Conservation (phyloP, 1,140 invertebrate genomes). For the Drosophila parabipectinata region DNA sequence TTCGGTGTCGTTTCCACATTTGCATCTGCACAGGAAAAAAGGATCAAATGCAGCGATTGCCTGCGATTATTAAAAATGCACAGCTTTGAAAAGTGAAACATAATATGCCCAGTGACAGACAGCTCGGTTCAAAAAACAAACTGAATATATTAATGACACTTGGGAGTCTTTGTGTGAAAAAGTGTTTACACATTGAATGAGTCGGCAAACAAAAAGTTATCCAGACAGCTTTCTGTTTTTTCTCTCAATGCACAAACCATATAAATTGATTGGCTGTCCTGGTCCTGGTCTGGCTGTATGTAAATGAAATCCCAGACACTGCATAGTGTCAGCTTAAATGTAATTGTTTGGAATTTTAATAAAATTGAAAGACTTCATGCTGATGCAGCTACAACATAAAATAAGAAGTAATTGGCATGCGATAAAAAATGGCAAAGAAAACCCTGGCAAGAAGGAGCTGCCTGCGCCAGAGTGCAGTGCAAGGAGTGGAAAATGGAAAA, state of each 20-base stretch:
- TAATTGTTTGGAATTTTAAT: constrained; percentile 66
- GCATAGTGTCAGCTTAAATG: constrained; percentile 55
- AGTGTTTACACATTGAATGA: background rate
- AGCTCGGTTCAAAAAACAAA: background rate
- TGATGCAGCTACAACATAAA: constrained; percentile 41
- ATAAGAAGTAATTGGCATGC: constrained; percentile 79
- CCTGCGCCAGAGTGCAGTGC: background rate
- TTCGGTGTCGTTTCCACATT: background rate
- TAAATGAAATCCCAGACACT: constrained; percentile 33
- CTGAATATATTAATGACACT: background rate
- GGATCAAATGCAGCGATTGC: no score
- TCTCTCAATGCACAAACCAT: constrained; percentile 9
- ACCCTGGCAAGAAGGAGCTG: constrained; percentile 24
- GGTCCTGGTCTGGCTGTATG: constrained; percentile 19
- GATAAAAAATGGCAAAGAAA: constrained; percentile 60
- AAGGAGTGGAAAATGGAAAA: constrained; percentile 26
- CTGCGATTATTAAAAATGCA: no score
- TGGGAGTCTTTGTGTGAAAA: background rate
- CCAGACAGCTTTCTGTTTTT: background rate
- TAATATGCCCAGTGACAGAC: background rate
- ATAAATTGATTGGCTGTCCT: constrained; percentile 22
- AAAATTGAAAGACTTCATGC: constrained; percentile 65
- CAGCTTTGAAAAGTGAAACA: background rate
- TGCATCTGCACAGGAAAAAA: background rate
- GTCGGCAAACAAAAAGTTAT: background rate